A percentile compares a stretch with the other conserved stretches of the same genome.
Conservation (phyloP, 2,113 vertebrate species). For the Xenopus tropicalis region DNA sequence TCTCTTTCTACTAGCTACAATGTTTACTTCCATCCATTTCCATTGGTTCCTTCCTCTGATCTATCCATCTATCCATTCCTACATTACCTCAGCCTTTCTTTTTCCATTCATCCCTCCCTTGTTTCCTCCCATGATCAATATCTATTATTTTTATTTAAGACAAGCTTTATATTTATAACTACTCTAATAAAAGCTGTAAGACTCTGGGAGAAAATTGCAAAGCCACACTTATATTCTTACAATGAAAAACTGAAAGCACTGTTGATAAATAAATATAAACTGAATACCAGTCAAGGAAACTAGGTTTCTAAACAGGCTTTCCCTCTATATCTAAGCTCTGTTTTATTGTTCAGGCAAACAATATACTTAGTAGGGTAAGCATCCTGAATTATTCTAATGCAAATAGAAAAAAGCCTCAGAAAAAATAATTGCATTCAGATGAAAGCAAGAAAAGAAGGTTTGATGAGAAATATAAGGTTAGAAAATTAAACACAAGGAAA, state of each 20-base stretch:
- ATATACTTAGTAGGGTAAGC: neutral
- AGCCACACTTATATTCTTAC: neutral
- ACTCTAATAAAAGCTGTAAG: neutral
- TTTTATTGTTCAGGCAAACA: slow-evolving; percentile 19
- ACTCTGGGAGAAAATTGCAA: neutral
- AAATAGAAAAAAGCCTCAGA: slow-evolving; percentile 1
- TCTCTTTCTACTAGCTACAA: too few relatives aligned
- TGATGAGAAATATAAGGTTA: neutral
- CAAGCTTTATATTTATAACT: neutral
- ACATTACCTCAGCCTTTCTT: too few relatives aligned
- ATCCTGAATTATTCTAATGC: slow-evolving; percentile 15
- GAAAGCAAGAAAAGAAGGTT: neutral
- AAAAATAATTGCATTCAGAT: slow-evolving; percentile 14
- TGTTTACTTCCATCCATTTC: too few relatives aligned
- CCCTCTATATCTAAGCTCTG: neutral
- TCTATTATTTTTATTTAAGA: neutral
- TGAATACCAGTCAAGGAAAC: neutral
- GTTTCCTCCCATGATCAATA: too few relatives aligned
- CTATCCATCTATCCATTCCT: too few relatives aligned
- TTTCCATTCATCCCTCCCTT: too few relatives aligned
- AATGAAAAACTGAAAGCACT: neutral
- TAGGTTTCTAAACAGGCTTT: neutral
- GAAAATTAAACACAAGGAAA: neutral
- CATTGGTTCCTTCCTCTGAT: too few relatives aligned
- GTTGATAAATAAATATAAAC: neutral